phyloP scores from a whole-genome alignment of 2,113 vertebrate species.

The Halichoerus grypus region DNA sequence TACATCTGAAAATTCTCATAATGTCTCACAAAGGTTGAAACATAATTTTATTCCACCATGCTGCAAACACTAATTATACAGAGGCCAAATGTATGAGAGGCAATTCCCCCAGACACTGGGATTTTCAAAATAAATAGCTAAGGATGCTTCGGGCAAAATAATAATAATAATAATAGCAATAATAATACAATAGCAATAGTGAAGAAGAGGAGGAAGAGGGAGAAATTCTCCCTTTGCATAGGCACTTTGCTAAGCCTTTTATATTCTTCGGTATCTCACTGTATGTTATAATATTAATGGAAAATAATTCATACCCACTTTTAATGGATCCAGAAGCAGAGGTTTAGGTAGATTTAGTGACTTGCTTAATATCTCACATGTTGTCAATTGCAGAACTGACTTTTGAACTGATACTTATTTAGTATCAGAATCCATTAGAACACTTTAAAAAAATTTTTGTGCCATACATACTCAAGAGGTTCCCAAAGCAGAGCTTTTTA shows the following conservation, averaged over 20 bases:
- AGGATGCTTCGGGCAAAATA: neutral
- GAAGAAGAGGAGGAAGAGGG: fast-evolving
- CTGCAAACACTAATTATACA: neutral
- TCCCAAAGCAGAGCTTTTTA: neutral
- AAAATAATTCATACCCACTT: neutral
- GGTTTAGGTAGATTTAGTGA: neutral
- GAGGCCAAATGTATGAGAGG: neutral
- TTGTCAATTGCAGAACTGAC: neutral
- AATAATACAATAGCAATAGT: neutral
- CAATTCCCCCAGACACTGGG: neutral
- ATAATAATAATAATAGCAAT: neutral
- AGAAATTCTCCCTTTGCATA: neutral
- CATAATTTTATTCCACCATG: neutral
- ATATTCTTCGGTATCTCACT: neutral
- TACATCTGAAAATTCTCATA: neutral
- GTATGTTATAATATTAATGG: neutral
- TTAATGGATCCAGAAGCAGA: neutral
- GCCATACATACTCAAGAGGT: neutral
- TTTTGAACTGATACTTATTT: conserved; percentile 22
- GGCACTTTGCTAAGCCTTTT: neutral
- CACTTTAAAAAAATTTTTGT: neutral
- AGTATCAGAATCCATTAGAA: neutral
- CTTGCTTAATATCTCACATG: neutral
- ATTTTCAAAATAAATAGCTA: neutral
- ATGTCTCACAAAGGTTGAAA: neutral